Conservation (phyloP, 2,888 invertebrate species). For the Erynnis tages region DNA sequence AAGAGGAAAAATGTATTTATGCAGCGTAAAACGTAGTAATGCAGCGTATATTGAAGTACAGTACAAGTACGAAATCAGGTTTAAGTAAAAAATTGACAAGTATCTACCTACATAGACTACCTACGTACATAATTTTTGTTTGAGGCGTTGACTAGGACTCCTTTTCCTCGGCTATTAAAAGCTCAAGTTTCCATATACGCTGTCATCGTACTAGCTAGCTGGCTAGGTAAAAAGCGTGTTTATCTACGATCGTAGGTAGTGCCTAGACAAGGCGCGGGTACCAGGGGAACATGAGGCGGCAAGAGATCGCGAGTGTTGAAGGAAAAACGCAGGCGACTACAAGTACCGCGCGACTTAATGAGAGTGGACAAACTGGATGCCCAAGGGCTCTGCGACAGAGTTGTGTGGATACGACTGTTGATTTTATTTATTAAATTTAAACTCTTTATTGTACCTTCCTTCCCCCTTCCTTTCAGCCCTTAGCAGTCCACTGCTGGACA, state of each 20-base stretch:
- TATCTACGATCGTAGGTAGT: slow-evolving; percentile 75
- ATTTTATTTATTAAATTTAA: not conserved
- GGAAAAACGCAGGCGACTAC: slow-evolving; percentile 69
- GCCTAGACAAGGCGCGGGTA: slow-evolving; percentile 65
- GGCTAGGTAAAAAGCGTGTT: slow-evolving; percentile 32
- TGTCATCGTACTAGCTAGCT: slow-evolving; percentile 9
- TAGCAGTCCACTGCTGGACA: no score
- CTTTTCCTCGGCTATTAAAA: slow-evolving; percentile 14
- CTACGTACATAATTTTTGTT: not conserved
- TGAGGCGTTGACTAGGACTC: slow-evolving; percentile 6
- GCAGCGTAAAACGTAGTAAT: no score
- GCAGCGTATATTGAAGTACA: no score
- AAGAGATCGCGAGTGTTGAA: slow-evolving; percentile 56
- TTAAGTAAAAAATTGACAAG: not conserved
- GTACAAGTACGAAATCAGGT: not conserved
- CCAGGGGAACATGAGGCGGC: slow-evolving; percentile 58
- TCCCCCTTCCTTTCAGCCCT: no score
- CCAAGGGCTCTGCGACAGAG: slow-evolving; percentile 50
- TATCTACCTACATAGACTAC: no score
- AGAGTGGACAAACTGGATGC: slow-evolving; percentile 79
- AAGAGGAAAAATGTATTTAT: no score
- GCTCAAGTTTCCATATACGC: slow-evolving; percentile 13
- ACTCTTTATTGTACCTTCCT: no score
- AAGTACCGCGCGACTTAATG: slow-evolving; percentile 66
- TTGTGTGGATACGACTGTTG: slow-evolving; percentile 47